phyloP scores from a whole-genome alignment of 30 jellyfish, hydroid and myxozoan genomes.

The Aurelia coerulea region DNA sequence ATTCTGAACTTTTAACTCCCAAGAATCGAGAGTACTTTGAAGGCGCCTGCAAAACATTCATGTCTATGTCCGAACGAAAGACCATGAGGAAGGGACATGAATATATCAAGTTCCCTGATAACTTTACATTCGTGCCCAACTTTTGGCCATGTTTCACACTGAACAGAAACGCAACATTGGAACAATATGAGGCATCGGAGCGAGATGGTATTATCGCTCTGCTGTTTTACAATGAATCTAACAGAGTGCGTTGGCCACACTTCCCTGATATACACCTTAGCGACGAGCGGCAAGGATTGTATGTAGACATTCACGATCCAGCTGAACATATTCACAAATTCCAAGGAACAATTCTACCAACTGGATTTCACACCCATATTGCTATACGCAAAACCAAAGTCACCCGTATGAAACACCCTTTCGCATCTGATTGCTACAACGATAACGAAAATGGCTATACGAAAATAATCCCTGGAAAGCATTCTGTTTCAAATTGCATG shows the following conservation, averaged over 20 bases:
- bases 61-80: neutral
- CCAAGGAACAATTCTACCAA: neutral
- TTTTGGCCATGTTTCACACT: constrained; percentile 28
- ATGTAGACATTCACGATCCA: constrained; percentile 25
- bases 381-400: neutral
- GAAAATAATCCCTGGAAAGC: neutral
- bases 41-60: constrained; percentile 5
- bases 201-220: constrained; percentile 6
- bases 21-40: constrained; percentile 14
- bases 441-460: neutral
- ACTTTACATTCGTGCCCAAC: constrained; percentile 4
- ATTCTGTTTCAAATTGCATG: constrained; percentile 11
- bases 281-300: constrained; percentile 16
- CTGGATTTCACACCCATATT: constrained; percentile 17
- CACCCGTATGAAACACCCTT: neutral
- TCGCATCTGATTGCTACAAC: constrained; percentile 1
- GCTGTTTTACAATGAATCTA: constrained; percentile 7
- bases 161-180: constrained; percentile 5
- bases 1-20: neutral
- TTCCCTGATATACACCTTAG: neutral
- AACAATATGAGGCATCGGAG: neutral
- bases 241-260: neutral
- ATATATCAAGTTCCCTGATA: neutral
- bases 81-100: neutral
- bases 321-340: constrained; percentile 13